Evolutionary conservation across 2,113 vertebrate species (phyloP).

Genomic region (Meleagris gallopavo): DNA sequence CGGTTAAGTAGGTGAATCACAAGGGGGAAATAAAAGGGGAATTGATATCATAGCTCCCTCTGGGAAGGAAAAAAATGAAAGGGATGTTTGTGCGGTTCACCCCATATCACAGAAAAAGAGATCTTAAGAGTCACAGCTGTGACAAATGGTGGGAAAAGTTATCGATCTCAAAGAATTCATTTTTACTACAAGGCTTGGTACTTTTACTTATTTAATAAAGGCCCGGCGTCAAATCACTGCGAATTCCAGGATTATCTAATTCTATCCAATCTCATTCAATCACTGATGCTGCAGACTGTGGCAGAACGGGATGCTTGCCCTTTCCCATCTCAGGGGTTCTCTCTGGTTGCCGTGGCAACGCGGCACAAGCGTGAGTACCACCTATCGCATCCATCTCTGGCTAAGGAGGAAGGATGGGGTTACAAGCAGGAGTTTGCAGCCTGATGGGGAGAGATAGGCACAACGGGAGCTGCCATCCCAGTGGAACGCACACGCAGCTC

Average conservation of each 20-base stretch:
- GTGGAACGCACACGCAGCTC: neutral
- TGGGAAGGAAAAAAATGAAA: neutral
- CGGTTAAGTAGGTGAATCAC: conserved; percentile 54
- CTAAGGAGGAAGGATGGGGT: neutral
- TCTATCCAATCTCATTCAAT: conserved; percentile 78
- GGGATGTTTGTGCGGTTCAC: neutral
- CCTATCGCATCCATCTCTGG: neutral
- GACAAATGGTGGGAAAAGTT: conserved; percentile 14
- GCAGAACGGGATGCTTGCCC: conserved; percentile 75
- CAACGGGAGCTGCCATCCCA: neutral
- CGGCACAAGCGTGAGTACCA: conserved; percentile 22
- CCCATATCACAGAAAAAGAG: neutral
- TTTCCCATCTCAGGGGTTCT: conserved; percentile 78
- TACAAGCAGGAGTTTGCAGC: neutral
- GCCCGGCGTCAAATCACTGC: conserved; percentile 64
- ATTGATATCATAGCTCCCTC: conserved; percentile 22
- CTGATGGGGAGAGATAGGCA: neutral
- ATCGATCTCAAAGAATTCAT: conserved; percentile 67
- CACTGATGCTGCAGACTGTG: conserved; percentile 73
- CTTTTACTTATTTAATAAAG: conserved; percentile 74
- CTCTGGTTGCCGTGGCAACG: conserved; percentile 86
- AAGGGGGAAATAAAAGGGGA: conserved; percentile 55
- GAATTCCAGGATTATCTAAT: conserved; percentile 78
- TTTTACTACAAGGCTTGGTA: conserved; percentile 50
- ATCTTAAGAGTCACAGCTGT: conserved; percentile 19